Evolutionary conservation across 2,797 vertebrate genomes (phyloP).

Genomic region (Muraenolepis orangiensis): DNA sequence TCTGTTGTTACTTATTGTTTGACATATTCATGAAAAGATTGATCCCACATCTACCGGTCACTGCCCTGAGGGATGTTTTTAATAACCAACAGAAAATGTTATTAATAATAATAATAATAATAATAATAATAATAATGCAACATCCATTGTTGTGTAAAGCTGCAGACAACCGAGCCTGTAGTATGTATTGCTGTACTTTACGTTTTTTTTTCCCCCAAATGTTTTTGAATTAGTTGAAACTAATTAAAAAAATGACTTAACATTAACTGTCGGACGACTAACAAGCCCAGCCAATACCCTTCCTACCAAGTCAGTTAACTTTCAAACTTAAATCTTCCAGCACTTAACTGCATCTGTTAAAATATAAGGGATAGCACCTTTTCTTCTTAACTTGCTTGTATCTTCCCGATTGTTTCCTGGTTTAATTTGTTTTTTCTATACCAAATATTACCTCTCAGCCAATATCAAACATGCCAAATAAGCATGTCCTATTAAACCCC

Average conservation of each 20-base stretch:
- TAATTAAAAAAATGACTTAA: background rate
- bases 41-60: background rate
- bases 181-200: no score
- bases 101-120: background rate
- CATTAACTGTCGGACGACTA: background rate
- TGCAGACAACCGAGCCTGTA: no score
- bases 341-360: background rate
- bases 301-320: background rate
- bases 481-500: background rate
- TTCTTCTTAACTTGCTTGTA: background rate
- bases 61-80: background rate
- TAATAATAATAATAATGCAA: background rate
- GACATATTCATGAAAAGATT: background rate
- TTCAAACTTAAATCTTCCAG: constrained; percentile 33
- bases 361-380: background rate
- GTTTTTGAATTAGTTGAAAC: background rate
- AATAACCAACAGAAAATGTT: background rate
- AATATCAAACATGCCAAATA: background rate
- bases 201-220: no score
- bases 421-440: background rate
- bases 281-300: background rate
- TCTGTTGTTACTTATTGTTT: background rate
- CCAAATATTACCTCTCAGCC: background rate
- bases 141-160: no score
- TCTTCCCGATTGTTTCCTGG: background rate